phyloP scores from a whole-genome alignment of 2,797 vertebrate genomes.

The Melopsittacus undulatus region DNA sequence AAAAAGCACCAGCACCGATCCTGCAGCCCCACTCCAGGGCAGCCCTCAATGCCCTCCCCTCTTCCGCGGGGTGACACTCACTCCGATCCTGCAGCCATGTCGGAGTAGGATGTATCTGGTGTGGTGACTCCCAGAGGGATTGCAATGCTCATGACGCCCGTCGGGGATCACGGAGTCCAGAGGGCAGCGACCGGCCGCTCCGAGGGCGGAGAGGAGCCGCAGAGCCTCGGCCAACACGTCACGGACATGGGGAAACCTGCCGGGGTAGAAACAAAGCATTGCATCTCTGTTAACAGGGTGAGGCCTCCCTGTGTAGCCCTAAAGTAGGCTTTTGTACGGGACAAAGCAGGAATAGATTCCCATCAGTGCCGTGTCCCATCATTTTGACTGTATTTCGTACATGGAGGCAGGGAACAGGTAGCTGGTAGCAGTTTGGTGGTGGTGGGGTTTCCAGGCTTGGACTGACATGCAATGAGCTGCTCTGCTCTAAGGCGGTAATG shows the following conservation, averaged over 20 bases:
- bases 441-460: neutral
- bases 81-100: conserved; percentile 99
- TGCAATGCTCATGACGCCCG: conserved; percentile 99
- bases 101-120: conserved; percentile 99
- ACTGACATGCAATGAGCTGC: neutral
- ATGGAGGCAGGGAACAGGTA: neutral
- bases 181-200: conserved; percentile 90
- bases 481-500: neutral
- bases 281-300: neutral
- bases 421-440: neutral
- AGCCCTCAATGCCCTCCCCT: conserved; percentile 23
- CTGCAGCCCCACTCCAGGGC: neutral
- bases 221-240: conserved; percentile 91
- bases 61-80: conserved; percentile 76
- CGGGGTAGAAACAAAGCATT: conserved; percentile 61
- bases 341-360: conserved; percentile 20
- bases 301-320: neutral
- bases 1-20: neutral
- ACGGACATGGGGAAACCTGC: conserved; percentile 91
- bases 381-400: neutral
- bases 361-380: neutral
- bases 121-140: conserved; percentile 99
- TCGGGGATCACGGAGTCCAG: conserved; percentile 92
- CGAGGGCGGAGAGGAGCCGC: conserved; percentile 89
- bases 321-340: neutral